Evolutionary conservation across 2,888 invertebrate genomes (phyloP), one percentile per base, ranked within the genome.

Genomic region (Megastigmus dorsalis): DNA sequence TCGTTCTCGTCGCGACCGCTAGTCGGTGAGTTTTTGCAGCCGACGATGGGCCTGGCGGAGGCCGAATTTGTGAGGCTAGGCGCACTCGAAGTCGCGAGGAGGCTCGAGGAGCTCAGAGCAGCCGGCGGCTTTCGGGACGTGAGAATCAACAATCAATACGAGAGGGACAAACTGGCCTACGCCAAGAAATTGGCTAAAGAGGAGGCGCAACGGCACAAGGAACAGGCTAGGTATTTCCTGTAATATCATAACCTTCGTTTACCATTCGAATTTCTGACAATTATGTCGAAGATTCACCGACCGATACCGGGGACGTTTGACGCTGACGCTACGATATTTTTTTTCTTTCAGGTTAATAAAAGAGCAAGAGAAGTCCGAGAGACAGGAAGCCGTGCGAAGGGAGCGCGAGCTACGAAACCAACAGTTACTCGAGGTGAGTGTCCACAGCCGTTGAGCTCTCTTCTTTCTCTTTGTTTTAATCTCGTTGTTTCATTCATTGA

Each of bases 21-120:
- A 77, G 92, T 98, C 43, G 99, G 99, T 1, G 96, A 97, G 78
- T 98, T 97, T 88, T 89, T 97, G 57, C 96, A 97, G 85, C 94
- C 95, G 0, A 89, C 89, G 50, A 86, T 88, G 87, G 88, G 88
- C 23, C 77, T 88, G 62, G 90, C 91, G 72, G 93, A 93, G 76
- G 92, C 92, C 9, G 95, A 95, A 80, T 93, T 93, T 69, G 91
- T 95, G 20, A 91, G 94, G 43, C 91, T 96, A 85, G 92, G 93
- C 41, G 96, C 97, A 80, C 92, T 93, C 18, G 96, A 97, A 85
- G 95, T 97, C 26, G 92, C 92, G 65, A 94, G 94, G 84, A 91
- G 94, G 90, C 92, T 90, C 71, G 89, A 89, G 62, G 89, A 89
- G 76, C 82, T 90, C 91, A 60, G 91, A 92, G 81, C 94, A 92